Conservation (phyloP, 2,888 invertebrate species). For the Drosophila yooni region DNA sequence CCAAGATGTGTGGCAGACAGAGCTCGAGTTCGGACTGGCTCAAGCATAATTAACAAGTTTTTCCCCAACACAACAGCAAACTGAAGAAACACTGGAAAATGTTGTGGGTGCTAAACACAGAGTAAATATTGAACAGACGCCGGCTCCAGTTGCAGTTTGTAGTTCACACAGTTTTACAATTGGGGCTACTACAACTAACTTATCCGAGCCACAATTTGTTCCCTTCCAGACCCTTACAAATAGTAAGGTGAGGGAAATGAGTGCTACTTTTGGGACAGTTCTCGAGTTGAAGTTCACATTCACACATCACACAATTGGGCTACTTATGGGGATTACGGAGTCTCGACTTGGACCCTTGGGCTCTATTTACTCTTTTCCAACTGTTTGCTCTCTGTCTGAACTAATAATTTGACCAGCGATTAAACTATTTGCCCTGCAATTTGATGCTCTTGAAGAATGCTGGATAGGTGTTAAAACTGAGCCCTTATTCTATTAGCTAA, state of each 20-base stretch:
- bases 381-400: slow-evolving; percentile 17
- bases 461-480: slow-evolving; percentile 24
- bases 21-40: slow-evolving; percentile 23
- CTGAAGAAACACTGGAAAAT: slow-evolving; percentile 55
- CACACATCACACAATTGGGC: slow-evolving; percentile 62
- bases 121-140: slow-evolving; percentile 60
- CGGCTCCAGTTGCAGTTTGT: slow-evolving; percentile 70
- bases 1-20: slow-evolving; percentile 43
- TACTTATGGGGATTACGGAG: slow-evolving; percentile 66
- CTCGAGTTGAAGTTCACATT: slow-evolving; percentile 34
- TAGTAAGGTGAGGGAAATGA: neutral
- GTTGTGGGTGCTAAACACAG: slow-evolving; percentile 55
- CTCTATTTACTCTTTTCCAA: slow-evolving; percentile 15
- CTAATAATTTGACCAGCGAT: slow-evolving; percentile 61
- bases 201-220: slow-evolving; percentile 7
- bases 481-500: no score
- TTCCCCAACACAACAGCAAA: slow-evolving; percentile 32
- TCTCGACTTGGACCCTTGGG: slow-evolving; percentile 29
- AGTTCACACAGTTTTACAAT: slow-evolving; percentile 56
- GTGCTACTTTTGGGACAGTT: slow-evolving; percentile 38
- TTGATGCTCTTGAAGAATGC: slow-evolving; percentile 33
- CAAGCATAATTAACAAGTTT: slow-evolving; percentile 76
- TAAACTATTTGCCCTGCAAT: slow-evolving; percentile 61
- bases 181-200: slow-evolving; percentile 19
- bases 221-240: slow-evolving; percentile 10